These are phyloP conservation scores for Periphyllus acericola DNA, from an alignment of 2,888 invertebrate species.

Conservation along the genomic window DNA sequence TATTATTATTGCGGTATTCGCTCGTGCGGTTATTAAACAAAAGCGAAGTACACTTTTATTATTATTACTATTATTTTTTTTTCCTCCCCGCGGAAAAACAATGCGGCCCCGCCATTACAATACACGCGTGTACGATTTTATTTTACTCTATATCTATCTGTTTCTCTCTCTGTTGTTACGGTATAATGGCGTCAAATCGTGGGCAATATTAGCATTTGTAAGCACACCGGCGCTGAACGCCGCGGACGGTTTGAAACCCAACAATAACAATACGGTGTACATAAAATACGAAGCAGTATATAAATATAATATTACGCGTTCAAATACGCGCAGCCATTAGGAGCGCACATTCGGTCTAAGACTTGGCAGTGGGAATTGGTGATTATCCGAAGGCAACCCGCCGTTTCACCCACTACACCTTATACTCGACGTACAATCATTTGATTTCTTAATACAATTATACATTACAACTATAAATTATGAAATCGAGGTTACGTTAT, in stretches of 20 bases:
- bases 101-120: neutral
- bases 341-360: too few relatives aligned
- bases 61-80: neutral
- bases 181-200: neutral
- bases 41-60: neutral
- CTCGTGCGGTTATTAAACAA: neutral
- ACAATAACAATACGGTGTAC: neutral
- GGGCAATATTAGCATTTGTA: neutral
- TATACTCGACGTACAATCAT: too few relatives aligned
- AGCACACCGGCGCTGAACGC: too few relatives aligned
- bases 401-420: too few relatives aligned
- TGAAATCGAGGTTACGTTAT: too few relatives aligned
- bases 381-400: too few relatives aligned
- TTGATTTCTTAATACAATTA: too few relatives aligned
- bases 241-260: neutral
- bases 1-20: neutral
- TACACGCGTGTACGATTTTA: neutral
- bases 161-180: neutral
- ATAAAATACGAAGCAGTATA: too few relatives aligned
- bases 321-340: too few relatives aligned
- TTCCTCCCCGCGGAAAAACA: neutral
- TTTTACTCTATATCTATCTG: neutral
- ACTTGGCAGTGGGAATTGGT: too few relatives aligned
- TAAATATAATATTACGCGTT: too few relatives aligned
- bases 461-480: too few relatives aligned